Conservation (phyloP, 2,888 invertebrate genomes). For the Aporophyla lueneburgensis region DNA sequence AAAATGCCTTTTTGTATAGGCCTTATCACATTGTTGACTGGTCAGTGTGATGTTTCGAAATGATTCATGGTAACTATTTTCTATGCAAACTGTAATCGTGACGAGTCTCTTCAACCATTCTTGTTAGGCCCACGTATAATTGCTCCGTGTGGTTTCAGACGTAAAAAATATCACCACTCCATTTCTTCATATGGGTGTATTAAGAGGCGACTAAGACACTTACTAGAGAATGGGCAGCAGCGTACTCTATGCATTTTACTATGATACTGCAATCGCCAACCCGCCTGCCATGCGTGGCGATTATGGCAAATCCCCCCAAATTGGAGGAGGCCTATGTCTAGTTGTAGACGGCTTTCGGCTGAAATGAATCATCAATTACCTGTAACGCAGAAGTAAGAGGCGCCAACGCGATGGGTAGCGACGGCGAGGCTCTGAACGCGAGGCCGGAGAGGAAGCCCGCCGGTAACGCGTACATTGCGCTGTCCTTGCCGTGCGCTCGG, state of each 20-base stretch:
- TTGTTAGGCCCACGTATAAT: neutral
- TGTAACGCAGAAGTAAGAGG: slow-evolving; percentile 89
- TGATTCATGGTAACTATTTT: neutral
- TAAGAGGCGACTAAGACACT: too few relatives aligned
- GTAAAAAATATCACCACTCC: too few relatives aligned
- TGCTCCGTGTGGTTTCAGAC: too few relatives aligned
- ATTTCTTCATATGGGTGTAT: too few relatives aligned
- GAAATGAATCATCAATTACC: slow-evolving; percentile 78
- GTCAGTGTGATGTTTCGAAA: neutral
- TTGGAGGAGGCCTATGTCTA: too few relatives aligned
- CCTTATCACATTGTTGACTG: too few relatives aligned
- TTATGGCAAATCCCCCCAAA: too few relatives aligned
- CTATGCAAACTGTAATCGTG: neutral
- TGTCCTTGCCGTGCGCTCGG: slow-evolving; percentile 82
- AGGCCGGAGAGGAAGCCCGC: slow-evolving; percentile 90
- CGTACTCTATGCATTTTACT: too few relatives aligned
- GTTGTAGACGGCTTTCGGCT: too few relatives aligned
- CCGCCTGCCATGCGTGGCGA: too few relatives aligned
- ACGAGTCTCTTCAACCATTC: neutral
- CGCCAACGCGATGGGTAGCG: slow-evolving; percentile 88
- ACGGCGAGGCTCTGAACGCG: slow-evolving; percentile 89
- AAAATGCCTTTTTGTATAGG: neutral
- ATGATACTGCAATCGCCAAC: too few relatives aligned
- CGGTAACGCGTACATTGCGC: slow-evolving; percentile 87
- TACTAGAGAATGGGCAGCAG: too few relatives aligned